Evolutionary conservation across 2,113 vertebrate genomes (phyloP).

Genomic region (Erythrocercus mccallii): DNA sequence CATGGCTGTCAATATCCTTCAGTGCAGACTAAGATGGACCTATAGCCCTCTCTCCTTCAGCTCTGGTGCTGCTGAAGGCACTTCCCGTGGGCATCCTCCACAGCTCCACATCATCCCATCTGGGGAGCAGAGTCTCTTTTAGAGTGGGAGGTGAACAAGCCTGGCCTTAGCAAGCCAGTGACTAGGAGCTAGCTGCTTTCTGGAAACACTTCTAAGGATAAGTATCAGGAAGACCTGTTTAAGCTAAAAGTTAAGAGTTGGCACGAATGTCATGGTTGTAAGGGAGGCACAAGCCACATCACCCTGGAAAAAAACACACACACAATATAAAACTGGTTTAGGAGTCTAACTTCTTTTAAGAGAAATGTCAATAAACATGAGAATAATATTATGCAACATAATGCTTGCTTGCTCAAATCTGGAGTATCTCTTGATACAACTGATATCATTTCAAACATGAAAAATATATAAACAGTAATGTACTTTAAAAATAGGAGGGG

Average conservation of each 20-base stretch:
- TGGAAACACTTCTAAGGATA: not conserved
- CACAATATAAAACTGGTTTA: not conserved
- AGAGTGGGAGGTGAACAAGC: not conserved
- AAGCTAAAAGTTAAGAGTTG: not conserved
- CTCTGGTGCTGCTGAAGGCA: not conserved
- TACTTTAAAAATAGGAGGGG: not conserved
- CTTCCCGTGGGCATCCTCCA: not conserved
- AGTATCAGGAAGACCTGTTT: not conserved
- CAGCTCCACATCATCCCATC: not conserved
- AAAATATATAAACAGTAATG: not conserved
- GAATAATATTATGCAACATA: not conserved
- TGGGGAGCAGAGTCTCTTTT: not conserved
- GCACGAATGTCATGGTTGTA: not conserved
- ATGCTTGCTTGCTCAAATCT: not conserved
- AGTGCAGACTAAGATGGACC: not conserved
- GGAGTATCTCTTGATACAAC: not conserved
- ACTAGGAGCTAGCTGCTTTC: not conserved
- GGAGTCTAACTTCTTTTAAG: not conserved
- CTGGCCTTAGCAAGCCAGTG: not conserved
- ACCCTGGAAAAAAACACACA: not conserved
- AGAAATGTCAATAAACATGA: not conserved
- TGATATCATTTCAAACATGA: not conserved
- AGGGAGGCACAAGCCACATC: not conserved
- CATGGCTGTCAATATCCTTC: not conserved
- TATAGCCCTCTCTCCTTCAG: not conserved